These are phyloP conservation scores for Jordanella pulchra DNA, from an alignment of 2,797 vertebrate species.

Conservation along the genomic window DNA sequence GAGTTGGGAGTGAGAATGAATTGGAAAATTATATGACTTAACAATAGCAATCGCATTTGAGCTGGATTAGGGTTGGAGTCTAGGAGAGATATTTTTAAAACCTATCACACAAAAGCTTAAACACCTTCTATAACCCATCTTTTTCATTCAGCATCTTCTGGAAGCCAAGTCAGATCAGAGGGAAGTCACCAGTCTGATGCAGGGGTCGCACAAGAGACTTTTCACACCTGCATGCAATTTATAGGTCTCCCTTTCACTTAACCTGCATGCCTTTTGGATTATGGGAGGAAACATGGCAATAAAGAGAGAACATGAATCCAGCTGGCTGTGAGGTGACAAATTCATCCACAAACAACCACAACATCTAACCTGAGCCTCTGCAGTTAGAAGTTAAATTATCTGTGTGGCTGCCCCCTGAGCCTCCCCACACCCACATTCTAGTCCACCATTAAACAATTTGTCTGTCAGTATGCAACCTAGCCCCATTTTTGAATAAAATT, in stretches of 20 bases:
- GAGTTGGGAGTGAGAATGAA: too few relatives aligned
- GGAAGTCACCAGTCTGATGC: conserved; percentile 36
- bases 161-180: neutral
- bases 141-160: conserved; percentile 10
- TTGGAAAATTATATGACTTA: neutral
- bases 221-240: conserved; percentile 43
- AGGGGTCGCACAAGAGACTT: conserved; percentile 26
- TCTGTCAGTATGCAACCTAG: conserved; percentile 23
- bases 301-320: conserved; percentile 27
- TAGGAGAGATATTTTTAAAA: neutral
- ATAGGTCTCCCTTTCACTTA: conserved; percentile 49
- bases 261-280: conserved; percentile 23
- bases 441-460: neutral
- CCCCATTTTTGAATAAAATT: conserved; percentile 16
- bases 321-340: conserved; percentile 37
- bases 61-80: neutral
- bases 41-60: neutral
- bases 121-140: neutral
- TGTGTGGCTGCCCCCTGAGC: conserved; percentile 25
- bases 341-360: conserved; percentile 16
- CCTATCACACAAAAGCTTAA: neutral
- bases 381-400: conserved; percentile 40
- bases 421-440: conserved; percentile 24
- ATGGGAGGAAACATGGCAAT: conserved; percentile 32
- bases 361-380: conserved; percentile 36